phyloP scores from a whole-genome alignment of 2,888 invertebrate genomes.

The Xanthia icteritia region DNA sequence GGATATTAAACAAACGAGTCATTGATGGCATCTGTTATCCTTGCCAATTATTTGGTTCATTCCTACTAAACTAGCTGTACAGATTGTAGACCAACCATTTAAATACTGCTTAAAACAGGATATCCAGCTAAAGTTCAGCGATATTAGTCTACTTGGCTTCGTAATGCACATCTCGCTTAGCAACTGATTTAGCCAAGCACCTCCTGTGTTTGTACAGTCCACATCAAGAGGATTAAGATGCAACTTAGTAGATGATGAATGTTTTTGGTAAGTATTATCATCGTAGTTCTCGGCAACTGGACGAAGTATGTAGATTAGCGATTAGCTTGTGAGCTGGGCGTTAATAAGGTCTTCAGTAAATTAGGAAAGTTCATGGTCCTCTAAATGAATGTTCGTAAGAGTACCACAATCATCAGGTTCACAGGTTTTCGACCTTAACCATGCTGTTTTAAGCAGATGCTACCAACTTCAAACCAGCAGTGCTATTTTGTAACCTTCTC shows the following conservation, averaged over 20 bases:
- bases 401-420: neutral
- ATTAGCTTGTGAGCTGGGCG: neutral
- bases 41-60: neutral
- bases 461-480: too few species aligned
- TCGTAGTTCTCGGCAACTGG: neutral
- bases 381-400: neutral
- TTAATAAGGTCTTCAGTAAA: too few species aligned
- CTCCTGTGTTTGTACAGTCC: neutral
- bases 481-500: too few species aligned
- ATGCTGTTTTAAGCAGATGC: too few species aligned
- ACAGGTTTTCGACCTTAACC: neutral
- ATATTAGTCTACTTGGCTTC: slow-evolving; percentile 9
- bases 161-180: slow-evolving; percentile 45
- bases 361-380: too few species aligned
- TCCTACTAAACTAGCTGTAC: neutral
- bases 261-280: neutral
- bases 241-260: neutral
- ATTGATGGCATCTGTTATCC: neutral
- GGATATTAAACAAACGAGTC: neutral
- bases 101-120: slow-evolving; percentile 9
- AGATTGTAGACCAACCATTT: neutral
- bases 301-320: neutral
- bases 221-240: slow-evolving; percentile 1
- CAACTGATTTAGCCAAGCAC: slow-evolving; percentile 13
- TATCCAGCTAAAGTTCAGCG: slow-evolving; percentile 18